Evolutionary conservation across 2,797 vertebrate species (phyloP), one percentile per base, ranked within the genome.

Genomic region (Parambassis ranga): DNA sequence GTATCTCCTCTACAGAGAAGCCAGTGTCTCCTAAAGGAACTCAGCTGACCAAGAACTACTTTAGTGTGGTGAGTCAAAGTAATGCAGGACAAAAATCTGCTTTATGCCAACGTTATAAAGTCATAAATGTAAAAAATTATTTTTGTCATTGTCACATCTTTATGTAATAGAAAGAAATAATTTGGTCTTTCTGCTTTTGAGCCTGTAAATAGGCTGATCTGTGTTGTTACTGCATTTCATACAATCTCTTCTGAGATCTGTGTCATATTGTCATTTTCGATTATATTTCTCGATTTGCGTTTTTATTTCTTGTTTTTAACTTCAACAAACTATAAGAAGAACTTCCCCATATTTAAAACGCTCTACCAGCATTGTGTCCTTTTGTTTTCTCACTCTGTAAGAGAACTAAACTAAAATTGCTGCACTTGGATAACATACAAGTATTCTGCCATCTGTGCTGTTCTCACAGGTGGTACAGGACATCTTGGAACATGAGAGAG

Each of bases 31-130:
- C 97, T 7, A 98, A 98, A 90, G 92, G 93, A 68, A 90, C 90
- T 76, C 95, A 93, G 63, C 89, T 98, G 85, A 98, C 95, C 35
- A 99, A 98, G 92, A 99, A 97, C 90, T 99, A 99, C 91, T 99
- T 96, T 85, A 93, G 84, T 51, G 94, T 96, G 94, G 97, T 98
- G 90, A 96, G 95, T 89, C 31, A 9, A 4, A 28, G 8, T 28
- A 5, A 37, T 19, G 16, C 15, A 4, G 15, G 7, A 6, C n/a
- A 3, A 6, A 4, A 0, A 1, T 0, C 43, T 43, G 26, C 1
- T n/a, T 36, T 36, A 15, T 18, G 23, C 7, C 7, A n/a, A n/a
- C n/a, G n/a, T n/a, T n/a, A n/a, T n/a, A n/a, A n/a, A n/a, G n/a
- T n/a, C n/a, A n/a, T n/a, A n/a, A n/a, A n/a, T n/a, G n/a, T n/a